Evolutionary conservation across 92 coral and sea anemone species (phyloP), one percentile per base, ranked within the genome.

Genomic region (Phymanthus crucifer): DNA sequence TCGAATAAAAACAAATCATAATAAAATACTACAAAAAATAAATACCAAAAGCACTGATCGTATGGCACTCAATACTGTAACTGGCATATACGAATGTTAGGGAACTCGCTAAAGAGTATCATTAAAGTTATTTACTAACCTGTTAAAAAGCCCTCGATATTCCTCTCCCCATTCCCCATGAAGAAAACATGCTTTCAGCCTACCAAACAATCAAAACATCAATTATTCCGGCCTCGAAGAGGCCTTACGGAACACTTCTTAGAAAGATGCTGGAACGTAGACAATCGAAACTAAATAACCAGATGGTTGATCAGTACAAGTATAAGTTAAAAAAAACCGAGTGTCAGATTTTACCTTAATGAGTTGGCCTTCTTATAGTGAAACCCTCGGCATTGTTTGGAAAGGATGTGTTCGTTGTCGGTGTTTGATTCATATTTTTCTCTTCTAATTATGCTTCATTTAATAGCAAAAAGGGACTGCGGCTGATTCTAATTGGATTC

Each of bases 401-500:
- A 61, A 24, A 29, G 68, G 13, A n/a, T n/a, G n/a, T n/a, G 68
- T 33, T 34, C 32, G 29, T 61, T 17, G 34, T 58, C 45, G 10
- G 45, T 38, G 5, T 8, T 61, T 61, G n/a, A n/a, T n/a, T 24
- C 9, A 24, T 9, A 27, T 61, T 61, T 29, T 10, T 13, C 34
- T 27, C 34, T 57, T 57, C 29, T 76, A 76, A 76, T 76, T 76
- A 67, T 76, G 80, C 66, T 75, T 34, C 29, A 31, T 67, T 24
- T 21, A 34, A 57, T 56, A 46, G 54, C 45, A 76, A 76, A 16
- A 57, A 56, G 7, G n/a, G n/a, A n/a, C 32, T 73, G 80, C 66
- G 57, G 36, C 66, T 17, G 40, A 9, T 34, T 37, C 80, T 76
- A 76, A 76, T 76, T 76, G 80, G 43, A 58, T 67, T 24, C 80